Conservation (phyloP, 2,888 invertebrate species). For the Vanessa cardui region DNA sequence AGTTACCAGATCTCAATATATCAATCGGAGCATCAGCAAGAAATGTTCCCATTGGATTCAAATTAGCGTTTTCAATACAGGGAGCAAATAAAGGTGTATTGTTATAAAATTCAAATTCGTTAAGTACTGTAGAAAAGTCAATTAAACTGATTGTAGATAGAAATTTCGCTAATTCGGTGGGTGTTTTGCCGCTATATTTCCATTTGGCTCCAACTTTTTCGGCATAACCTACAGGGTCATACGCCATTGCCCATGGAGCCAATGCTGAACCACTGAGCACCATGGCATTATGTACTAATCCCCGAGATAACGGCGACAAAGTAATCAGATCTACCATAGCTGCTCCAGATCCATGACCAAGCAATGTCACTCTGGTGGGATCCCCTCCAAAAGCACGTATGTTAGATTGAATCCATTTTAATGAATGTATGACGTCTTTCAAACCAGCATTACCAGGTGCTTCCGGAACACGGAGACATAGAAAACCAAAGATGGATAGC, state of each 20-base stretch:
- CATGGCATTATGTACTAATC: slow-evolving; percentile 67
- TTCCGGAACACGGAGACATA: slow-evolving; percentile 81
- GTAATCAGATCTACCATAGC: slow-evolving; percentile 76
- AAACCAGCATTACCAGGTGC: slow-evolving; percentile 93
- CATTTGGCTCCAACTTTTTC: slow-evolving; percentile 55
- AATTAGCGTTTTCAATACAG: slow-evolving; percentile 61
- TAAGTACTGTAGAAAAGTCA: slow-evolving; percentile 51
- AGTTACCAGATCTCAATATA: slow-evolving; percentile 59
- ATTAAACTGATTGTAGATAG: slow-evolving; percentile 53
- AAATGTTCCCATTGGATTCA: slow-evolving; percentile 54
- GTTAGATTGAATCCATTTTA: slow-evolving; percentile 89
- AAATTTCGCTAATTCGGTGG: slow-evolving; percentile 53
- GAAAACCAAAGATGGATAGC: slow-evolving; percentile 88
- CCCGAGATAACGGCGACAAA: slow-evolving; percentile 55
- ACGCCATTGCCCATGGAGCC: slow-evolving; percentile 72
- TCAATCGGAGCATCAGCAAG: slow-evolving; percentile 63
- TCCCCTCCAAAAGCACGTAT: slow-evolving; percentile 90
- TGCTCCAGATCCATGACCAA: slow-evolving; percentile 92
- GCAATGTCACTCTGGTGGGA: slow-evolving; percentile 87
- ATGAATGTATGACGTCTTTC: slow-evolving; percentile 90
- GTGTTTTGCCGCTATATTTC: slow-evolving; percentile 53
- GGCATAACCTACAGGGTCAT: slow-evolving; percentile 66
- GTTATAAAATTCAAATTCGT: slow-evolving; percentile 57
- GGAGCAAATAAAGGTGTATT: slow-evolving; percentile 71
- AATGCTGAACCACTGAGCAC: slow-evolving; percentile 68